phyloP scores from a whole-genome alignment of 2,113 vertebrate species.

The Paramormyrops kingsleyae region DNA sequence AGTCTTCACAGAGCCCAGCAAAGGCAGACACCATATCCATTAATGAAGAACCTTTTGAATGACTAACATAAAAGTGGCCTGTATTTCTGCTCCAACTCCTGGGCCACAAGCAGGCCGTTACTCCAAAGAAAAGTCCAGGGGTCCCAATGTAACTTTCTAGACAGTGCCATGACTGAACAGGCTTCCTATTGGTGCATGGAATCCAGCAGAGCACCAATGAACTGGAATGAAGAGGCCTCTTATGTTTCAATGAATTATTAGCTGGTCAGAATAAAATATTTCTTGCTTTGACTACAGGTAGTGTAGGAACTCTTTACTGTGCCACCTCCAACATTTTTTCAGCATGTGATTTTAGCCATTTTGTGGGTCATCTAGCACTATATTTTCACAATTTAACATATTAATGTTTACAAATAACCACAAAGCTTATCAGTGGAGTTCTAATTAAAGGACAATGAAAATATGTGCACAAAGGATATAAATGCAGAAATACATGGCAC shows the following conservation, averaged over 20 bases:
- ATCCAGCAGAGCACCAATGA: not conserved
- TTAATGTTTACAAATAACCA: not conserved
- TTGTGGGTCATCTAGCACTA: not conserved
- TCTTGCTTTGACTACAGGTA: not conserved
- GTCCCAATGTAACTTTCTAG: not conserved
- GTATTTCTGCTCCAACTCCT: not conserved
- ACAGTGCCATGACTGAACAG: not conserved
- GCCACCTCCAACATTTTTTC: not conserved
- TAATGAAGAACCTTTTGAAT: not conserved
- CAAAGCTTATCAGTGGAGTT: not conserved
- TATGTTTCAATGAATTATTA: not conserved
- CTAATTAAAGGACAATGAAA: not conserved
- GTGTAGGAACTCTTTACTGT: not conserved
- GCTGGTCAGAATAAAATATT: conserved; percentile 6
- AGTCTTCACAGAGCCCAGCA: not conserved
- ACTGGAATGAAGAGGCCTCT: not conserved
- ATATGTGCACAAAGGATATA: not conserved
- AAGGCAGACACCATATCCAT: not conserved
- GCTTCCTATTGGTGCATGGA: not conserved
- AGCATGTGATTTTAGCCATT: not conserved
- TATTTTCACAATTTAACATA: not conserved
- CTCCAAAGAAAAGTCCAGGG: not conserved
- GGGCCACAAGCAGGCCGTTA: not conserved
- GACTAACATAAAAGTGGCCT: not conserved
- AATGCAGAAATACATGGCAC: not conserved